Base-by-base conservation (phyloP, 2,888 invertebrate species). In the Geotrupes spiniger region DNA sequence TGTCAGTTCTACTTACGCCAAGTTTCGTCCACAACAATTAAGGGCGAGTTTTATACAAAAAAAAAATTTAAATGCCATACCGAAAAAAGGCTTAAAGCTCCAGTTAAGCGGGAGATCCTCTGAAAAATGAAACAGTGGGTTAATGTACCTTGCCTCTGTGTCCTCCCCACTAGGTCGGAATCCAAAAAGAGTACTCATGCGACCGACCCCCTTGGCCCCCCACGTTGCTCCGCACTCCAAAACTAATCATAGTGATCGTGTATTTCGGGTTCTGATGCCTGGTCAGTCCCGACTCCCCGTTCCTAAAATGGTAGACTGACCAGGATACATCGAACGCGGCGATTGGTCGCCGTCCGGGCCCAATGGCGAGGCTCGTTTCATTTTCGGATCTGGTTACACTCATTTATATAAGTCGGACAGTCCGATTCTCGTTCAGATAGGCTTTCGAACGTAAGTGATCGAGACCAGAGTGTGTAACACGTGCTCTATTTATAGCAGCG, bases 391-490 rank as follows among this genome's bases (percentile, higher is more conserved):
- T 83, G 82, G 80, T 87, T 85, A 82, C 87, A 79, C 75, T 77
- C 76, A 85, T 86, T 87, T 87, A 87, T 85, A 87, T 85, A 80
- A 79, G 79, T 76, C 76, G 73, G 73, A 73, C 76, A 78, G 77
- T 79, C 81, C 79, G 80, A 80, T 81, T 80, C 81, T 83, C 84
- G 85, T 85, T 87, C 92, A 92, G 92, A 92, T 90, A 91, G 90
- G 91, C 92, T 91, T 89, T 89, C 85, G 86, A 91, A 89, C 90
- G 92, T 92, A 90, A 92, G 92, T 92, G 73, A 49, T 51, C 49
- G 54, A 52, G 53, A 53, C 39, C 52, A 26, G 26, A 25, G 37
- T 37, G 31, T 47, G 45, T 21, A 16, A 31, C 39, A 10, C 16
- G 43, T 36, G 17, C 31, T 17, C 36, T 21, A 43, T 31, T 25